Percentiles rank a stretch among this genome's conserved stretches.
phyloP scores from a whole-genome alignment of 35 echinoderm and acorn worm genomes.

The Apostichopus japonicus region DNA sequence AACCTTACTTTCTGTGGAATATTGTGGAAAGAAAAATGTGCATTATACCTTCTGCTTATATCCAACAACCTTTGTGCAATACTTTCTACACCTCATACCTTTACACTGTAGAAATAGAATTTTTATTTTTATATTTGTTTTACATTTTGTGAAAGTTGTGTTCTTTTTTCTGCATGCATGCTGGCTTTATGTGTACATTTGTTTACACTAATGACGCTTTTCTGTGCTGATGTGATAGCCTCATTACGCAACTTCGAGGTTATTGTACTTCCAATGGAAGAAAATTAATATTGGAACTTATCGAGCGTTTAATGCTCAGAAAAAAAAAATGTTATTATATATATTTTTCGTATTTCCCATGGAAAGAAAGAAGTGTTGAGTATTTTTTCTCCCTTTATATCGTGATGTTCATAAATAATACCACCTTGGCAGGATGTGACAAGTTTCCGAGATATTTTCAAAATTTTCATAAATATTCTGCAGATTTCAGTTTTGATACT shows the following conservation, averaged over 20 bases:
- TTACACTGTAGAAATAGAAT: constrained; percentile 33
- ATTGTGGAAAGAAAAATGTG: constrained; percentile 1
- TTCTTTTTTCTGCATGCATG: constrained; percentile 39
- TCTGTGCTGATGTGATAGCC: not conserved
- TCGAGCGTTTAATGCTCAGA: not conserved
- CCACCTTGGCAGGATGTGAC: not conserved
- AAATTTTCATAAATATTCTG: not conserved
- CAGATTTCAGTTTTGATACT: constrained; percentile 6
- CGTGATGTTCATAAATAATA: not conserved
- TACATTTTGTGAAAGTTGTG: constrained; percentile 30
- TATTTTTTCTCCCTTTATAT: not conserved
- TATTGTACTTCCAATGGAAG: constrained; percentile 43
- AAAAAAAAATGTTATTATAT: not conserved
- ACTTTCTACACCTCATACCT: constrained; percentile 1
- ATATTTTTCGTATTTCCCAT: constrained; percentile 12
- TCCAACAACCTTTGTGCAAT: not conserved
- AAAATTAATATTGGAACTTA: constrained; percentile 21
- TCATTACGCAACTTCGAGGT: not conserved
- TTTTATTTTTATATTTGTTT: constrained; percentile 31
- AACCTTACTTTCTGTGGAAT: not conserved
- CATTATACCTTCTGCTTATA: not conserved
- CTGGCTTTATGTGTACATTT: constrained; percentile 13
- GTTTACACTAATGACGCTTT: constrained; percentile 11
- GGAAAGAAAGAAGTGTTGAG: constrained; percentile 9
- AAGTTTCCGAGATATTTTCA: not conserved